Evolutionary conservation across 1,140 invertebrate species (phyloP).

Genomic region (Dreissena rostriformis): DNA sequence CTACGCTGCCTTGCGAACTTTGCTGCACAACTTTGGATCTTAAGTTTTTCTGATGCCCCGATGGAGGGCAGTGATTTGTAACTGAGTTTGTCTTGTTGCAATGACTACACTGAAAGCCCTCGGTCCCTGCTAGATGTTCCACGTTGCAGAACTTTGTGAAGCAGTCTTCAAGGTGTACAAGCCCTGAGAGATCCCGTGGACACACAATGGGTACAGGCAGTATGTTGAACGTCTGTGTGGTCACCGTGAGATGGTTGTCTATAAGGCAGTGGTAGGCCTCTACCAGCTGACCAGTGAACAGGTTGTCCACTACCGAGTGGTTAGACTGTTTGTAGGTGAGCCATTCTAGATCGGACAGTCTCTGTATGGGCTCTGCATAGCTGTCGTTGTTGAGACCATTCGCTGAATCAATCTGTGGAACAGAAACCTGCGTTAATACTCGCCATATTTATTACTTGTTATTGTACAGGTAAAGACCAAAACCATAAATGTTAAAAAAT

Average conservation of each 20-base stretch:
- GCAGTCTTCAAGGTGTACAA: constrained; percentile 76
- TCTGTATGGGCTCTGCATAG: constrained; percentile 79
- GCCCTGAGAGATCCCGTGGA: constrained; percentile 66
- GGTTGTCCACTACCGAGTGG: constrained; percentile 75
- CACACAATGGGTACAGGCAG: constrained; percentile 77
- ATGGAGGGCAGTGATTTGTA: neutral
- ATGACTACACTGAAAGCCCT: constrained; percentile 62
- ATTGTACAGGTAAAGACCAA: neutral
- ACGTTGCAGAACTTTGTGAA: constrained; percentile 77
- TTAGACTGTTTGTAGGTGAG: constrained; percentile 77
- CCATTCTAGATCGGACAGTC: constrained; percentile 79
- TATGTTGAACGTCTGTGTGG: constrained; percentile 77
- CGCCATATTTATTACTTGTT: too few species aligned
- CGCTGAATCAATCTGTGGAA: constrained; percentile 75
- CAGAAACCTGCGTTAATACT: neutral
- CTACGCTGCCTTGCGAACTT: constrained; percentile 46
- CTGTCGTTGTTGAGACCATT: constrained; percentile 77
- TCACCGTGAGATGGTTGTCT: constrained; percentile 76
- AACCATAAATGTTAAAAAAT: neutral
- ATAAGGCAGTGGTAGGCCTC: constrained; percentile 74
- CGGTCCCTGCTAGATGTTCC: constrained; percentile 71
- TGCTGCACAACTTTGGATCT: neutral
- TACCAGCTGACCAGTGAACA: constrained; percentile 78
- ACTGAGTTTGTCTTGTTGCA: constrained; percentile 40
- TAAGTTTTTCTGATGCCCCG: neutral